Evolutionary conservation across 1,140 invertebrate genomes (phyloP), one percentile per base, ranked within the genome.

Genomic region (Camponotus floridanus): DNA sequence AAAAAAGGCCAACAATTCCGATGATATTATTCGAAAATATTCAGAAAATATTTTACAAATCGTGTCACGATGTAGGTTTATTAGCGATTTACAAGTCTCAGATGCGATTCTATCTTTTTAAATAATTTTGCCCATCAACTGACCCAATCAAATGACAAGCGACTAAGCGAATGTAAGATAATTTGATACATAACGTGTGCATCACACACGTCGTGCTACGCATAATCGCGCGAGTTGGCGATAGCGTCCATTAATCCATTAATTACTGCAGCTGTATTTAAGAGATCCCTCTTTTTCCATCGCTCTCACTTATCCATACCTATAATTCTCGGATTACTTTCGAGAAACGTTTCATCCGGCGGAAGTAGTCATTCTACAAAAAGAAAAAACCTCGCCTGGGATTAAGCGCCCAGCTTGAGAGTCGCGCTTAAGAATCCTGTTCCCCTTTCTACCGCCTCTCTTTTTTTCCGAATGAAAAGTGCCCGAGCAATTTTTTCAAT

Each of bases 261-360:
- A 62, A 74, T 83, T 83, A 83, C 68, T 74, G 26, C 79, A 83
- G 55, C 39, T 62, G 79, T 74, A 83, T 61, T 61, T 83, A 61
- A 48, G 26, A 61, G 26, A 61, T 61, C 26, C 36, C 36, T 21
- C 15, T 6, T 51, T 51, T 71, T 73, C 55, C 79, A 57, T 26
- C 36, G 6, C 15, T 33, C 39, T 61, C 79, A 9, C 55, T 31
- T 51, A 39, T 42, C 36, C 68, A 62, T 57, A 74, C 26, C 68
- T 48, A 15, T 13, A 59, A 68, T 80, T 68, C 83, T 78, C 61
- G 71, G 45, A 67, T 67, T 85, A 76, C 39, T 55, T 61, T 79
- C 84, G 15, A 79, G 84, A 26, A 85, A 68, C 64, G 76, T 80
- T 64, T 80, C 62, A 78, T 85, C 64, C 76, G 76, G 76, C 76